These are phyloP conservation scores for Arnoldichthys spilopterus DNA, from an alignment of 2,797 vertebrate species.

Conservation along the genomic window DNA sequence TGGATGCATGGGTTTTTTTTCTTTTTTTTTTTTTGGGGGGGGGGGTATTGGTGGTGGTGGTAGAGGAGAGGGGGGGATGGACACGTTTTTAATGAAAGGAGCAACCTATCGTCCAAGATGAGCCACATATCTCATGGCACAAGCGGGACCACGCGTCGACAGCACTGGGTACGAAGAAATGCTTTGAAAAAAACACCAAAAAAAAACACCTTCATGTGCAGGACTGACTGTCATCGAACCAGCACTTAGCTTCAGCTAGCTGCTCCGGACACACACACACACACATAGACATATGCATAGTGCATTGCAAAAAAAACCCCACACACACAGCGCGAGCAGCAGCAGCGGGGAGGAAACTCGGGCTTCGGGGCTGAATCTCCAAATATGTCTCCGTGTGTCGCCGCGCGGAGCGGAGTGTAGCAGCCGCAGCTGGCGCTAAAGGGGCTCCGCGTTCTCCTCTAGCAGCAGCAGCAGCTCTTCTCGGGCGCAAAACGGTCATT, in stretches of 20 bases:
- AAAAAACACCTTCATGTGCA: background rate
- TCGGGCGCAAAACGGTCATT: too few species aligned
- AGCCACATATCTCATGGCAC: slow-evolving; percentile 68
- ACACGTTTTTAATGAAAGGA: background rate
- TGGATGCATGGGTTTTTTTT: slow-evolving; percentile 51
- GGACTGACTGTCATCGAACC: background rate
- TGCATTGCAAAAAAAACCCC: too few species aligned
- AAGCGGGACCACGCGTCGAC: slow-evolving; percentile 61
- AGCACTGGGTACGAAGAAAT: slow-evolving; percentile 30
- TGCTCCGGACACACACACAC: background rate
- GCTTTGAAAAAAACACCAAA: slow-evolving; percentile 8
- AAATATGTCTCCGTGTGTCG: too few species aligned
- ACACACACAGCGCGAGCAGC: too few species aligned
- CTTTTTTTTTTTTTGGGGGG: slow-evolving; percentile 21
- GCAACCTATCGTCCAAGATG: slow-evolving; percentile 26
- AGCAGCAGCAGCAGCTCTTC: too few species aligned
- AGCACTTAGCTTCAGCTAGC: background rate
- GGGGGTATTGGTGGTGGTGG: slow-evolving; percentile 14
- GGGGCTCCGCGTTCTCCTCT: too few species aligned
- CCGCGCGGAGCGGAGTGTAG: too few species aligned
- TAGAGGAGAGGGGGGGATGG: slow-evolving; percentile 16
- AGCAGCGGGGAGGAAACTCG: too few species aligned
- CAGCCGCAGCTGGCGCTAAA: too few species aligned
- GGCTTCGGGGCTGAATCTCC: too few species aligned
- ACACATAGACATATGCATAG: background rate